Conservation (phyloP, 37 sponge, comb jelly and placozoan species). For the Spongilla lacustris region DNA sequence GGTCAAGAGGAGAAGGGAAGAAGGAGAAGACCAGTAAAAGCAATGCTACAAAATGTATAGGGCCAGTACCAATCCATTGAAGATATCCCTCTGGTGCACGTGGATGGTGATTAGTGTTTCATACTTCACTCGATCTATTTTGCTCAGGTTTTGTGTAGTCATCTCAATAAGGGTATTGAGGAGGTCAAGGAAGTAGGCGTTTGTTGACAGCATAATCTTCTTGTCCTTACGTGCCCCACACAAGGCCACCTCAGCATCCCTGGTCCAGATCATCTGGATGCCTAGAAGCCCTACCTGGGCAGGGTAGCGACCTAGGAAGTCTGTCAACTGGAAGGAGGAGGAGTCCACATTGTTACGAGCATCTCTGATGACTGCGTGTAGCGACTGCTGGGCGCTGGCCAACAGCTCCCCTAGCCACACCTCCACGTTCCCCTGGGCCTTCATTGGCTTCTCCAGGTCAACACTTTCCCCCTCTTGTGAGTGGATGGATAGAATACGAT, state of each 20-base stretch:
- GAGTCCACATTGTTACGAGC: constrained; percentile 73
- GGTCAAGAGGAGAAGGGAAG: not conserved
- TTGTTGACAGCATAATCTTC: constrained; percentile 79
- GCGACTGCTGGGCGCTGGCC: constrained; percentile 66
- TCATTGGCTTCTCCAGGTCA: constrained; percentile 80
- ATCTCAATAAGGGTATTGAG: constrained; percentile 87
- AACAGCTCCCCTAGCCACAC: constrained; percentile 92
- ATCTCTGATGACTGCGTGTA: constrained; percentile 85
- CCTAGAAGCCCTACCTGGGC: constrained; percentile 97
- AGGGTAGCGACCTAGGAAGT: constrained; percentile 76
- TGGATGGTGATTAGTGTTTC: constrained; percentile 96
- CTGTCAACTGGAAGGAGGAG: constrained; percentile 71
- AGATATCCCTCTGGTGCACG: constrained; percentile 95
- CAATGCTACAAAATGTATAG: not conserved
- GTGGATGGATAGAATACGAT: constrained; percentile 80
- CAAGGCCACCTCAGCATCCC: constrained; percentile 88
- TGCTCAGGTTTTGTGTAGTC: constrained; percentile 81
- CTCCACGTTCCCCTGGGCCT: constrained; percentile 97
- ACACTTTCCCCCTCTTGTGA: constrained; percentile 87
- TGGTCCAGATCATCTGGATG: constrained; percentile 96
- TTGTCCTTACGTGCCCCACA: constrained; percentile 79
- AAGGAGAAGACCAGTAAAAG: too few relatives aligned
- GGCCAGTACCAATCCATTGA: constrained; percentile 77
- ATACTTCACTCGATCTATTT: constrained; percentile 81
- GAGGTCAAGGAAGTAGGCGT: constrained; percentile 82